Base-by-base conservation (phyloP, 1,140 invertebrate genomes). In the Helicorthomorpha holstii region DNA sequence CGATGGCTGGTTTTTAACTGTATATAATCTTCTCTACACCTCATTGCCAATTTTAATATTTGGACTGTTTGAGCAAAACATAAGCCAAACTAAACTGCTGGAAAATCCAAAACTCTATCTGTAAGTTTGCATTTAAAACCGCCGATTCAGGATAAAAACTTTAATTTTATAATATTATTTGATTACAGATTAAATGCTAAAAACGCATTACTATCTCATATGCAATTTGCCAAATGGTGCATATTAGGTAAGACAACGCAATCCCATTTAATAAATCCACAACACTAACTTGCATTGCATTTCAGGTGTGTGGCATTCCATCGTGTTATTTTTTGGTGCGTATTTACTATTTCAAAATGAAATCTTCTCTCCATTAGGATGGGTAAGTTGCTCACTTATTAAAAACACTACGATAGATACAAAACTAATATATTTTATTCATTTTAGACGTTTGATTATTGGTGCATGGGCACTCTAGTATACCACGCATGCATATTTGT, bases 21-120 rank as follows among this genome's bases (percentile, higher is more conserved):
- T 79, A 42, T 86, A 76, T 64, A 87, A 87, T 63, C 69, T 85
- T 34, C 60, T 83, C 22, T 85, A 83, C 59, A 81, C 82, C 0
- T 76, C 80, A 1, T 53, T 79, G 48, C 83, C 83, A 1, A 75
- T 82, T 48, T 63, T 86, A 7, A 56, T 80, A 1, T 82, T 79
- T 50, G 76, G 80, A 2, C 66, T 86, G 21, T 74, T 80, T 1
- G 83, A 86, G 57, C 82, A 86, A 58, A 72, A 79, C 47, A 75
- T 76, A 59, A 64, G 71, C 0, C 69, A 76, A 2, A 59, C 72
- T 19, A 64, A 67, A 23, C 68, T 91, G 0, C 62, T 85, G 48
- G 66, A 68, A 60, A 70, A 78, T 38, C 82, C 83, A 1, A 63
- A 71, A 7, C 61, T 87, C 1, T 92, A 91, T 64, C 73, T 72